Conservation (phyloP, 2,113 vertebrate species). For the Azemiops feae region DNA sequence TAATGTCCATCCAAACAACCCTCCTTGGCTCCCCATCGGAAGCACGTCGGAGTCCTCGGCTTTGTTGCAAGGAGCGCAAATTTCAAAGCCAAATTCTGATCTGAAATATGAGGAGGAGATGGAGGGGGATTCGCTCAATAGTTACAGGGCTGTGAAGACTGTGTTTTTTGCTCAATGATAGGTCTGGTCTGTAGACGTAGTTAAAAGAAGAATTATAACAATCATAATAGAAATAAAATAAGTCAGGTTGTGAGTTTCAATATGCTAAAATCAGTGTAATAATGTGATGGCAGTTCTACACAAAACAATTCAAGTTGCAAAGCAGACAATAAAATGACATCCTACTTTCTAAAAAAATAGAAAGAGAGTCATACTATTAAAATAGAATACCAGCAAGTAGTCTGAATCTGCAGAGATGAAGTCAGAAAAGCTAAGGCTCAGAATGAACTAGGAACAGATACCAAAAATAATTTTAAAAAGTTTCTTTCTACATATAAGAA, state of each 20-base stretch:
- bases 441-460: too few relatives aligned
- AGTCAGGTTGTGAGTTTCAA: not conserved
- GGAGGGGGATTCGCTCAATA: not conserved
- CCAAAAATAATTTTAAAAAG: too few relatives aligned
- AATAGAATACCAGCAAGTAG: too few relatives aligned
- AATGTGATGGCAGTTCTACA: not conserved
- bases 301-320: not conserved
- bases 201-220: not conserved
- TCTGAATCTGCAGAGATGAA: too few relatives aligned
- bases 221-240: not conserved
- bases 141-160: not conserved
- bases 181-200: not conserved
- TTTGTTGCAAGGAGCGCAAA: not conserved
- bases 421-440: too few relatives aligned
- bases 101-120: not conserved
- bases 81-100: not conserved
- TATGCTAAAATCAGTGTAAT: too few relatives aligned
- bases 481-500: too few relatives aligned
- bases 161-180: not conserved
- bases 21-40: not conserved
- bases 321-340: not conserved
- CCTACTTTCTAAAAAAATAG: not conserved
- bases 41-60: not conserved
- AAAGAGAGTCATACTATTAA: too few relatives aligned
- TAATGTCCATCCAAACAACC: not conserved